Conservation (phyloP, 2,797 vertebrate genomes). For the Leptatherina wallacei region DNA sequence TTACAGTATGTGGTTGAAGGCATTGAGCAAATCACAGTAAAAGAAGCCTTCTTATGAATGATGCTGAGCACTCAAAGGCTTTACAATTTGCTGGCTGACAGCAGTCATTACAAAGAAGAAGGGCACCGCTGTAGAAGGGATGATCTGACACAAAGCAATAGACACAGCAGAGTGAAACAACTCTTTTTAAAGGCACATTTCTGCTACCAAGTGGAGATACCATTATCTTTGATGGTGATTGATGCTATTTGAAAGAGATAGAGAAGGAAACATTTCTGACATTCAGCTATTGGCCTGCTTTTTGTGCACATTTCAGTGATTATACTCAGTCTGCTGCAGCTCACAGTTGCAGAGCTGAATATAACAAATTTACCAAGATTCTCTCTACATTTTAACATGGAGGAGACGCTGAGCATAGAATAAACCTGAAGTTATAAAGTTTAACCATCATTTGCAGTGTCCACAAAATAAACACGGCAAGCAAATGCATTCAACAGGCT, state of each 20-base stretch:
- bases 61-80: conserved; percentile 59
- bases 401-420: not conserved
- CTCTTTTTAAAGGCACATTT: conserved; percentile 60
- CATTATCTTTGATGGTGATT: conserved; percentile 64
- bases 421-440: not conserved
- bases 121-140: conserved; percentile 46
- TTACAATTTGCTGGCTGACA: conserved; percentile 53
- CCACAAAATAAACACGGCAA: not conserved
- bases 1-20: conserved; percentile 74
- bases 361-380: not conserved
- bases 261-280: conserved; percentile 33
- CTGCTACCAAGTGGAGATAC: conserved; percentile 49
- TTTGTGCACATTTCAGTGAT: conserved; percentile 24
- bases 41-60: conserved; percentile 64
- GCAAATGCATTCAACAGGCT: not conserved
- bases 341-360: conserved; percentile 27
- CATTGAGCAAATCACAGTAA: conserved; percentile 73
- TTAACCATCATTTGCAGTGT: not conserved
- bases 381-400: conserved; percentile 1
- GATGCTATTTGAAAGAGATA: conserved; percentile 58
- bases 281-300: conserved; percentile 33
- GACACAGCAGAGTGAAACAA: conserved; percentile 47
- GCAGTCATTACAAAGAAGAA: conserved; percentile 63
- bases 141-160: conserved; percentile 62
- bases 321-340: conserved; percentile 12